Evolutionary conservation across 2,113 vertebrate genomes (phyloP).

Genomic region (Cathartes aura): DNA sequence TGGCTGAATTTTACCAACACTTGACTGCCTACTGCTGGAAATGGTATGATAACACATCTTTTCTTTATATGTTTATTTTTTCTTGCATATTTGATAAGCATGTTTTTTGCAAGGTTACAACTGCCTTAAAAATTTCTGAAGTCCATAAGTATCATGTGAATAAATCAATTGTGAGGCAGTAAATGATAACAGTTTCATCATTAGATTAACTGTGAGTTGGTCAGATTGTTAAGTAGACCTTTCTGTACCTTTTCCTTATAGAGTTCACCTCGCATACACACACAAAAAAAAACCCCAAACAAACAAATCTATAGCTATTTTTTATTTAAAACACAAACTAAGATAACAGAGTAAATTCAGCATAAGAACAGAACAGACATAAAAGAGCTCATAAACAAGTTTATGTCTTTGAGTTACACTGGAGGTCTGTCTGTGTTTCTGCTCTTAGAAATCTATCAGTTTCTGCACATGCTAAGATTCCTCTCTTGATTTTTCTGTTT

Average conservation of each 20-base stretch:
- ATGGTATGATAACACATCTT: neutral
- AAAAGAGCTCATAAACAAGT: neutral
- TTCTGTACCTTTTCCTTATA: neutral
- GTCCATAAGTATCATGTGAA: neutral
- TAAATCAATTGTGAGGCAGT: rapidly evolving
- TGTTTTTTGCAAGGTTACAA: neutral
- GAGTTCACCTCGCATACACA: neutral
- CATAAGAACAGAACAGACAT: neutral
- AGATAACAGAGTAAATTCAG: neutral
- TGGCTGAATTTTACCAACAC: neutral
- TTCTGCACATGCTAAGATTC: neutral
- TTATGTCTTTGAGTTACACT: neutral
- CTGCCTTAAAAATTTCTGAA: neutral
- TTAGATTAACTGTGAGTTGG: neutral
- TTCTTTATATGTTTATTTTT: neutral
- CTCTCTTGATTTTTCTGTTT: neutral
- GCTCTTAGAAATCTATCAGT: neutral
- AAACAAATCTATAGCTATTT: neutral
- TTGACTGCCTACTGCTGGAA: neutral
- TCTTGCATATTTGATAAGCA: neutral
- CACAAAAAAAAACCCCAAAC: neutral
- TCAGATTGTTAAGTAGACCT: neutral
- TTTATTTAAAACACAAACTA: neutral
- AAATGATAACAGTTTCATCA: neutral
- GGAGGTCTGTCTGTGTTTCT: neutral